Evolutionary conservation across 2,888 invertebrate species (phyloP), one percentile per base, ranked within the genome.

Genomic region (Strigamia crassipes): DNA sequence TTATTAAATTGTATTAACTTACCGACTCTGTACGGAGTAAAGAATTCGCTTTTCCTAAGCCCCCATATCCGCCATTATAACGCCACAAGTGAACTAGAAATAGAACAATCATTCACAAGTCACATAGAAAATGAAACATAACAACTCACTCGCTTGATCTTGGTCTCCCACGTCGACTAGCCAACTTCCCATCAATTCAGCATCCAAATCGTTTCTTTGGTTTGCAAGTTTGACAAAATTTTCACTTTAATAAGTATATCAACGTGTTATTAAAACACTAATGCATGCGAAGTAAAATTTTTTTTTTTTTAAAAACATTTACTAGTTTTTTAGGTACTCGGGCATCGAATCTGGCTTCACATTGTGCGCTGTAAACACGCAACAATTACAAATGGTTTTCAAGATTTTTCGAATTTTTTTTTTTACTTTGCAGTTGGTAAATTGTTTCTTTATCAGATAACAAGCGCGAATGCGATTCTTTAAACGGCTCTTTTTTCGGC

Each of bases 401-500:
- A 51, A 51, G 23, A 15, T 15, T 23, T 15, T 31, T 77, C 23
- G 12, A 10, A 80, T 18, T 21, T 5, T 15, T 38, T 3, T 13
- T 6, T 77, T 34, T 78, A 90, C 90, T 97, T 88, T 97, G 95
- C 83, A 99, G 90, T 84, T 97, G 96, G 89, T 96, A 99, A 86
- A 99, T 94, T 82, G 94, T 92, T 89, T 98, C 98, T 89, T 97
- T 97, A 89, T 96, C 96, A 86, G 97, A 96, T 79, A 99, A 91
- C 93, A 97, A 95, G 84, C 96, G 93, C 86, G 98, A 98, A 89
- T 99, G 99, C 3, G 97, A 94, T 88, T 97, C 96, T 88, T 96
- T 96, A 1, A 96, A 96, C 6, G 96, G 96, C 87, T 97, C 96
- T 87, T 97, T 95, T 88, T 93, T 94, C 83, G 96, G 91, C 73